Evolutionary conservation across 2,113 vertebrate species (phyloP).

Genomic region (Tor tambroides): DNA sequence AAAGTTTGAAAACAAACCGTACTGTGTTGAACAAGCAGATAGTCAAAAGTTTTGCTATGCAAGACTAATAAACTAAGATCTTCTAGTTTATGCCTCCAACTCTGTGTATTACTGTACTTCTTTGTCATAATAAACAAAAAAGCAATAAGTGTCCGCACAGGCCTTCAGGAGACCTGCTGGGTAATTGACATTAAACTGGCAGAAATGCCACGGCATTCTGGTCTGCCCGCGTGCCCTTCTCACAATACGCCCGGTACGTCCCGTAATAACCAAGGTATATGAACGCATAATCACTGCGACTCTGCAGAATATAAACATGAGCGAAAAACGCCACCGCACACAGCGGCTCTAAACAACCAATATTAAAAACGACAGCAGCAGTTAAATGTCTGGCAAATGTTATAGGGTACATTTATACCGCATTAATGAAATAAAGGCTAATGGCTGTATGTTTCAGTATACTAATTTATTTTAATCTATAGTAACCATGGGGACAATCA

Average conservation of each 20-base stretch:
- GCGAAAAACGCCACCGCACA: slow-evolving; percentile 22
- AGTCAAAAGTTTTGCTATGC: not conserved
- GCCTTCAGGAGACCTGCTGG: slow-evolving; percentile 61
- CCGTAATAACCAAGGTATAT: slow-evolving; percentile 83
- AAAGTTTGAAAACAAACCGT: not conserved
- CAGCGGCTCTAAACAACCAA: slow-evolving; percentile 79
- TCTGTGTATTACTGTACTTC: not conserved
- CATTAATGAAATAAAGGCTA: slow-evolving; percentile 69
- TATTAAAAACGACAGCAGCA: slow-evolving; percentile 97
- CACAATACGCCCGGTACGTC: slow-evolving; percentile 83
- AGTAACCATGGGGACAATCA: slow-evolving; percentile 46
- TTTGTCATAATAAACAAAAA: slow-evolving; percentile 41
- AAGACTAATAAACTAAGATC: not conserved
- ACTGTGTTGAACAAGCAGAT: not conserved
- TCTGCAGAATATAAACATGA: slow-evolving; percentile 85
- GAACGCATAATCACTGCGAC: slow-evolving; percentile 87
- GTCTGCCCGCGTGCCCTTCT: slow-evolving; percentile 58
- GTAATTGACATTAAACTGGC: slow-evolving; percentile 82
- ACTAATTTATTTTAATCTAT: slow-evolving; percentile 74
- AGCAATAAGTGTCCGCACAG: slow-evolving; percentile 17
- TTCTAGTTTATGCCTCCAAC: not conserved
- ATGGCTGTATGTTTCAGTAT: slow-evolving; percentile 67
- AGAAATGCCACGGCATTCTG: slow-evolving; percentile 83
- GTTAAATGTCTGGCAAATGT: slow-evolving; percentile 94
- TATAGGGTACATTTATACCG: slow-evolving; percentile 84